A percentile compares a stretch with the other conserved stretches of the same genome.
These are phyloP conservation scores for Spinibarbus caldwelli DNA, from an alignment of 2,797 vertebrate species.

Conservation along the genomic window DNA sequence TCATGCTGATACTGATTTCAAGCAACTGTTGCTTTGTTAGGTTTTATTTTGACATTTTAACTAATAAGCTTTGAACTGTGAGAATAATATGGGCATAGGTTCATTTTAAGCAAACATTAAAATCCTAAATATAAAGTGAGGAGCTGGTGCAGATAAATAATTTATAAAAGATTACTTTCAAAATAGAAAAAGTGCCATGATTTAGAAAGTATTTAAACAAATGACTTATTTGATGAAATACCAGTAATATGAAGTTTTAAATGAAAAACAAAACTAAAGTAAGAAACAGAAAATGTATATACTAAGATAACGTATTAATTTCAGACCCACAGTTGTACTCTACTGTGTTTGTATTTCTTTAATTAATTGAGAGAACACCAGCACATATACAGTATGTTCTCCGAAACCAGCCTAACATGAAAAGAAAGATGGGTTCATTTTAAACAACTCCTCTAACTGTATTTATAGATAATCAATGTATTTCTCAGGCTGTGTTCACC, in stretches of 20 bases:
- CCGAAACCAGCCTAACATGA: not conserved
- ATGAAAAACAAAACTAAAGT: not conserved
- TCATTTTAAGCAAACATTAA: not conserved
- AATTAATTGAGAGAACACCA: not conserved
- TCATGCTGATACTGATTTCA: not conserved
- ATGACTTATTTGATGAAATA: not conserved
- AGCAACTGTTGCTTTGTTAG: not conserved
- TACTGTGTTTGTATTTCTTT: not conserved
- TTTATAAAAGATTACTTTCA: not conserved
- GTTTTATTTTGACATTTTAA: not conserved
- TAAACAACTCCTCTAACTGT: not conserved
- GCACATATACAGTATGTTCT: not conserved
- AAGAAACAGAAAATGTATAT: not conserved
- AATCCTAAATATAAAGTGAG: not conserved
- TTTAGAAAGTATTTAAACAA: not conserved
- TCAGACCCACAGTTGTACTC: not conserved
- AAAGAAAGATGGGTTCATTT: too few species aligned
- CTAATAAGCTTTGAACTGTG: not conserved
- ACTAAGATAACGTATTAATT: not conserved
- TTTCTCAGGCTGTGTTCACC: slow-evolving; percentile 14
- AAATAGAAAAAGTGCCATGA: not conserved
- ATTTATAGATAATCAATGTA: not conserved
- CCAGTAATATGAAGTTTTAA: not conserved
- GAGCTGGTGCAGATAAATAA: not conserved
- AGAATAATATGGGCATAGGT: not conserved